Base-by-base conservation (phyloP, 2,888 invertebrate species). In the Zygothrica quintamaculata region DNA sequence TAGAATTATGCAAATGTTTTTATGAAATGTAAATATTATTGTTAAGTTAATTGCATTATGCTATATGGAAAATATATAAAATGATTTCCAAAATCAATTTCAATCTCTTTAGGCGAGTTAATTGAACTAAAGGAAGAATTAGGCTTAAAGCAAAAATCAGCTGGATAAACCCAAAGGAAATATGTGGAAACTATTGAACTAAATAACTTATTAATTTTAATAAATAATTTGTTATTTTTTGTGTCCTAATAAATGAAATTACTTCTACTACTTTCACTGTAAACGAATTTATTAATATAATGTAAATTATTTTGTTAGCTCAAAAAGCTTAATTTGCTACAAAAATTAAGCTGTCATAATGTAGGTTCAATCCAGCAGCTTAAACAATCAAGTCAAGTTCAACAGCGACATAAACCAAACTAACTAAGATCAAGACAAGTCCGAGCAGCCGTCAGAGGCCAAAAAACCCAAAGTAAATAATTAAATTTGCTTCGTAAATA, bases 401-500 rank as follows among this genome's bases (percentile, higher is more conserved):
- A 39, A 37, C 15, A 43, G 12, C 22, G 12, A 51, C 29, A 48
- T 47, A 55, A 43, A 3, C 31, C 34, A 47, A 39, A 36, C 18
- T n/a, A 39, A 36, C 18, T n/a, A 16, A 37, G 50, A 40, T 61
- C 52, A 57, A 36, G 37, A 47, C 34, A 36, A 44, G 52, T 44
- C 34, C 26, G 6, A 11, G 34, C 12, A 39, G 15, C 33, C 15
- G 47, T 39, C 55, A 36, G 43, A 61, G 47, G 29, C 22, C 42
- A 36, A 60, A 56, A n/a, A 66, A 39, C 40, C 53, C 51, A 65
- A 70, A 64, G 77, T 86, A 86, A 86, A 86, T 80, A 86, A 86
- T 86, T 84, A 86, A 80, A 86, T 84, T 86, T 84, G 57, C 70
- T 80, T 74, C 64, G 75, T 80, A 86, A 86, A 86, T 84, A 84